Evolutionary conservation across 2,888 invertebrate genomes (phyloP).

Genomic region (Cataglyphis rosenhaueri): DNA sequence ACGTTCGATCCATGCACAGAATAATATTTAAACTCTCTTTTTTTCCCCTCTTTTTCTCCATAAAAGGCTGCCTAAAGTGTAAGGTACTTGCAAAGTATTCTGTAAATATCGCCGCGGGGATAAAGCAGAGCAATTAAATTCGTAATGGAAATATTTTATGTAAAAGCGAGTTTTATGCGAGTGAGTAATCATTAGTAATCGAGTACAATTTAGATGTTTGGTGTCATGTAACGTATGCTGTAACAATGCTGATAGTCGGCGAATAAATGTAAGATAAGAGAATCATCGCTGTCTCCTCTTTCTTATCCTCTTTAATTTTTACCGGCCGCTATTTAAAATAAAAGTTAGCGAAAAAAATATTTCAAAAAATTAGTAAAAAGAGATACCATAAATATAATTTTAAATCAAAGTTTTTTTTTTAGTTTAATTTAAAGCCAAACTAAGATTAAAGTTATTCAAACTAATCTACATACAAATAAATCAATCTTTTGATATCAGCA

Average conservation of each 20-base stretch:
- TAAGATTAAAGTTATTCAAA: not conserved
- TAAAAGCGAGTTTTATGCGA: conserved; percentile 48
- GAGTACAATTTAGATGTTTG: conserved; percentile 74
- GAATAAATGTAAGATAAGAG: conserved; percentile 72
- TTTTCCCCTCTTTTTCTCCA: not conserved
- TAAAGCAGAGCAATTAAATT: conserved; percentile 59
- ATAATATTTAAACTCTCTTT: conserved; percentile 17
- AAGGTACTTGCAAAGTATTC: conserved; percentile 41
- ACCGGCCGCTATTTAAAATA: not conserved
- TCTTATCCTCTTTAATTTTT: not conserved
- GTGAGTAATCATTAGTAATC: conserved; percentile 69
- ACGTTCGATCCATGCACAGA: conserved; percentile 47
- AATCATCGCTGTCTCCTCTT: conserved; percentile 23
- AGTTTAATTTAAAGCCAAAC: not conserved
- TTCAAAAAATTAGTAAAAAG: not conserved
- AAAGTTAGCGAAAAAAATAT: not conserved
- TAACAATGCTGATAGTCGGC: conserved; percentile 70
- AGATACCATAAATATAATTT: not conserved
- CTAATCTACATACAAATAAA: not conserved
- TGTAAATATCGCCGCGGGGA: conserved; percentile 66
- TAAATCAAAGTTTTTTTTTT: not conserved
- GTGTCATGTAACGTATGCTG: conserved; percentile 70
- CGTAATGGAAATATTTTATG: conserved; percentile 70
- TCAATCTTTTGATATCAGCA: not conserved
- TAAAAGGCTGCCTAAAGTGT: conserved; percentile 25